These are phyloP conservation scores for Drosophila vallismaia DNA, from an alignment of 2,888 invertebrate species.

Conservation along the genomic window DNA sequence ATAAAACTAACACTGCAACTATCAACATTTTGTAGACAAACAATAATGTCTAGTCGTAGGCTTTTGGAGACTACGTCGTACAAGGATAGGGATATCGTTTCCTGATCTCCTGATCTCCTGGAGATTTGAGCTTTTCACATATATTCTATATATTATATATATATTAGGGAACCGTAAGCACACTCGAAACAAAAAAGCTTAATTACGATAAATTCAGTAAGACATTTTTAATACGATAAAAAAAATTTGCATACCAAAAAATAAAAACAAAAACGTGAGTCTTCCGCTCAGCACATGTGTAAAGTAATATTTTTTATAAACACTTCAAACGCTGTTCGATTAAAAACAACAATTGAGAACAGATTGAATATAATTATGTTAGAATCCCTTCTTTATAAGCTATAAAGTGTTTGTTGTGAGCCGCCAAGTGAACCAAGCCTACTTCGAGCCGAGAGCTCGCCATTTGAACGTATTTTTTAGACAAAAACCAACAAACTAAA, in stretches of 20 bases:
- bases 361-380: constrained; percentile 40
- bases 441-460: constrained; percentile 42
- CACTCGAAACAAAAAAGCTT: constrained; percentile 21
- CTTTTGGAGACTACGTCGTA: constrained; percentile 42
- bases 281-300: constrained; percentile 63
- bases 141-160: constrained; percentile 15
- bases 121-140: constrained; percentile 28
- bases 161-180: constrained; percentile 16
- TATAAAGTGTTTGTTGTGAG: constrained; percentile 28
- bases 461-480: constrained; percentile 56
- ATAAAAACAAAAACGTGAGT: constrained; percentile 52
- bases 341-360: constrained; percentile 22
- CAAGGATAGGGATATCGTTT: constrained; percentile 27
- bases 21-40: constrained; percentile 39
- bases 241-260: constrained; percentile 42
- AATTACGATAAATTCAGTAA: constrained; percentile 23
- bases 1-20: constrained; percentile 36
- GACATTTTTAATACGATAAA: constrained; percentile 54
- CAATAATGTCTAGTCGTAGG: constrained; percentile 49
- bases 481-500: constrained; percentile 31
- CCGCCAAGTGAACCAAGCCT: constrained; percentile 35
- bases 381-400: constrained; percentile 34
- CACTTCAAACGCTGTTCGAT: constrained; percentile 24
- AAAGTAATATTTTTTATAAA: constrained; percentile 58
- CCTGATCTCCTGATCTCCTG: constrained; percentile 44